A percentile compares a stretch with the other conserved stretches of the same genome.
phyloP scores from a whole-genome alignment of 2,797 vertebrate species.

The Hypotaenidia philippensis region DNA sequence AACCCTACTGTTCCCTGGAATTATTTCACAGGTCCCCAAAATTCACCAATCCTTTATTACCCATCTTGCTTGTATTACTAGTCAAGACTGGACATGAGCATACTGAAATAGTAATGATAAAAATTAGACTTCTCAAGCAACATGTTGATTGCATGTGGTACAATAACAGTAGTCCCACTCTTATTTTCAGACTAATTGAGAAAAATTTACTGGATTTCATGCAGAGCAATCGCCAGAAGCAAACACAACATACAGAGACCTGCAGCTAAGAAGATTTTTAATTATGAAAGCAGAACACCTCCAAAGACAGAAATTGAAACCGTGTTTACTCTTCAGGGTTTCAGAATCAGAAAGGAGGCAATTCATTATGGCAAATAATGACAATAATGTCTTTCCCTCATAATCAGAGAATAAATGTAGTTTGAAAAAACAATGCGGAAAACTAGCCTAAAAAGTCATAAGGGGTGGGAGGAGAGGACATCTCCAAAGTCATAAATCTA shows the following conservation, averaged over 20 bases:
- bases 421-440: neutral
- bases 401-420: neutral
- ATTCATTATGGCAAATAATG: neutral
- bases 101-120: neutral
- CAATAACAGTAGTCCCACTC: neutral
- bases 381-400: neutral
- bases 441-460: neutral
- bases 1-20: neutral
- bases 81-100: neutral
- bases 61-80: neutral
- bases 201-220: neutral
- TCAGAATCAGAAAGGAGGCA: neutral
- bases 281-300: neutral
- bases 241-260: neutral
- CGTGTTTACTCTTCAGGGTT: neutral
- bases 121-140: neutral
- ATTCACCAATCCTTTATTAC: neutral
- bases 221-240: neutral
- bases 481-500: neutral
- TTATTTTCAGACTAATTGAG: neutral
- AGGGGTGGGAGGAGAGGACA: neutral
- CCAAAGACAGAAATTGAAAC: neutral
- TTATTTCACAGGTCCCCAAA: neutral
- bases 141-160: neutral
- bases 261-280: neutral